These are phyloP conservation scores for Diuraphis noxia DNA, from an alignment of 1,140 invertebrate species.

Conservation along the genomic window DNA sequence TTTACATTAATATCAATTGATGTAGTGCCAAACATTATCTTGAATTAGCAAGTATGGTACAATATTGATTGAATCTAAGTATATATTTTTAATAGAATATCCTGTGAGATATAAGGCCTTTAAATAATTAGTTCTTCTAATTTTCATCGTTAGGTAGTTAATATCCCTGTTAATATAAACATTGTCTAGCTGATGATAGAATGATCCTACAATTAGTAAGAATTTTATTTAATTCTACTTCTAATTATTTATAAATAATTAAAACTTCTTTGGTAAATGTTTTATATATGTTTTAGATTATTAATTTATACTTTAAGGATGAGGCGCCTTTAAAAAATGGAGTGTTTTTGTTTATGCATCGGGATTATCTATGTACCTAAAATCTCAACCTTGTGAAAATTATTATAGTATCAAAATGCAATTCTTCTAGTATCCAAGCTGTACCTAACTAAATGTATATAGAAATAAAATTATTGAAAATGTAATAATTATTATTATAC, in stretches of 20 bases:
- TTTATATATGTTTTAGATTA: background rate
- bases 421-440: background rate
- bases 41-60: background rate
- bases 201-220: background rate
- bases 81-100: background rate
- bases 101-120: background rate
- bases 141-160: background rate
- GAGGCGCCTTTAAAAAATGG: constrained; percentile 17
- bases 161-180: background rate
- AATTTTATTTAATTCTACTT: background rate
- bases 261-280: too few relatives aligned
- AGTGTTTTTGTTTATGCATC: constrained; percentile 53
- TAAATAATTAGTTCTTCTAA: background rate
- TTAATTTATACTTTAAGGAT: background rate
- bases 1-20: background rate
- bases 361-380: constrained; percentile 26
- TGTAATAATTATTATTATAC: constrained; percentile 26
- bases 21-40: background rate
- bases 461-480: constrained; percentile 23
- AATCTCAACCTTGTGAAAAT: background rate
- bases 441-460: background rate
- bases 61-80: too few relatives aligned
- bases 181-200: background rate
- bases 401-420: background rate
- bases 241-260: background rate